Base-by-base conservation (phyloP, 1,140 invertebrate species). In the Antheraea mylitta region DNA sequence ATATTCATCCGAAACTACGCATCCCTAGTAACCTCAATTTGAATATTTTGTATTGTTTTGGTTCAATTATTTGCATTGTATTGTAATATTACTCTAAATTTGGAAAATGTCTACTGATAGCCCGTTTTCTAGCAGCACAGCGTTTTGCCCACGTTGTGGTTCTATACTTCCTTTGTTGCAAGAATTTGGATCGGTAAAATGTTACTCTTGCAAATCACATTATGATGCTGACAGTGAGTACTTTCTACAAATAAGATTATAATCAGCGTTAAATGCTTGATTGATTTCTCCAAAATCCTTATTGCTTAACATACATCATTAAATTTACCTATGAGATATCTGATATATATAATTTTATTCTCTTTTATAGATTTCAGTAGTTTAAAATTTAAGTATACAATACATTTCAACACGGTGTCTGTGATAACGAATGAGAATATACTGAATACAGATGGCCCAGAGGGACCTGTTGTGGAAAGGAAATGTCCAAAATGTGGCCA, bases 401-500 rank as follows among this genome's bases (percentile, higher is more conserved):
- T 96, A 76, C 80, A 94, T 66, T 97, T 97, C 67, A 96, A 96
- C 75, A 93, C 92, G 3, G 88, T 94, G 18, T 89, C 90, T n/a
- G 68, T 73, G 2, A 63, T 82, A 16, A 83, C 75, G 19, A 78
- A 83, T 77, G 83, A 89, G 3, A 82, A 89, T 60, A 79, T 87
- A 48, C 59, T 90, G 4, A 83, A 83, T 48, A 81, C 73, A 64
- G 87, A 91, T 69, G 92, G 94, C 60, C 92, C 94, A 0, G 96
- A 97, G 71, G 97, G 97, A 6, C 97, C 97, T 19, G 83, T 96
- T 22, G 96, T 98, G 13, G 98, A 99, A 72, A 94, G 98, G 74
- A 95, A 95, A 82, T 99, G 99, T 91, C 94, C 95, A 2, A 96
- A 97, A 79, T 99, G 99, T 94, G 95, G 95, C 38, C 95, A 98